Conservation (phyloP, 1,140 invertebrate species). For the Diprion similis region DNA sequence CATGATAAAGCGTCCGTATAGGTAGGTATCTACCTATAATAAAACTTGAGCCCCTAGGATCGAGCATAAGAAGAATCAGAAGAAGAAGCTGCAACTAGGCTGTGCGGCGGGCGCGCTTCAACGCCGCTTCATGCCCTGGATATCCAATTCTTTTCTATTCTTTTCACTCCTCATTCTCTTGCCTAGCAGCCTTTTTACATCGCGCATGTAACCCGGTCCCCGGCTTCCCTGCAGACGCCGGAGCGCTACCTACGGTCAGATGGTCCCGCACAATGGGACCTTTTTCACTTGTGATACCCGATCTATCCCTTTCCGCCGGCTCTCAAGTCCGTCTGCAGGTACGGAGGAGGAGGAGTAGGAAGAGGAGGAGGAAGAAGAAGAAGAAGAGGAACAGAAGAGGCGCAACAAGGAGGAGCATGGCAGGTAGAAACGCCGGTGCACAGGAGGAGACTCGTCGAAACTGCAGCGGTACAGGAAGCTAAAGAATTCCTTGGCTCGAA, state of each 20-base stretch:
- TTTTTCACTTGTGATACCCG: constrained; percentile 53
- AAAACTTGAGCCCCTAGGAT: constrained; percentile 45
- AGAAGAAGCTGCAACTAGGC: not conserved
- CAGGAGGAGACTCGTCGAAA: not conserved
- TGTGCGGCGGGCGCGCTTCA: not conserved
- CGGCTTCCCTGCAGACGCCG: constrained; percentile 31
- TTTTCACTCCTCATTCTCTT: not conserved
- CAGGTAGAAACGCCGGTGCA: not conserved
- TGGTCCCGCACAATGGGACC: constrained; percentile 53
- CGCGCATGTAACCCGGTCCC: not conserved
- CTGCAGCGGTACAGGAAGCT: not conserved
- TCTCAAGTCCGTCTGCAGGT: constrained; percentile 19
- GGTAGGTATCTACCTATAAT: constrained; percentile 36
- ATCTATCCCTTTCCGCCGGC: constrained; percentile 37
- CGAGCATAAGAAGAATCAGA: not conserved
- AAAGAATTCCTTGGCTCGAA: not conserved
- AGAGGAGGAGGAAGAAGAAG: constrained; percentile 8
- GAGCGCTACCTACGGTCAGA: constrained; percentile 55
- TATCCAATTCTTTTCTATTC: constrained; percentile 4
- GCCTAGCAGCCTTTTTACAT: not conserved
- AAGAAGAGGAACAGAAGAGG: constrained; percentile 23
- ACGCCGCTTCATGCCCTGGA: not conserved
- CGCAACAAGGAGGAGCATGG: constrained; percentile 17
- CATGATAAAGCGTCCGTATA: constrained; percentile 61
- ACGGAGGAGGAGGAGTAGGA: constrained; percentile 14